Base-by-base conservation (phyloP, 2,888 invertebrate species). In the Apotomis turbidana region DNA sequence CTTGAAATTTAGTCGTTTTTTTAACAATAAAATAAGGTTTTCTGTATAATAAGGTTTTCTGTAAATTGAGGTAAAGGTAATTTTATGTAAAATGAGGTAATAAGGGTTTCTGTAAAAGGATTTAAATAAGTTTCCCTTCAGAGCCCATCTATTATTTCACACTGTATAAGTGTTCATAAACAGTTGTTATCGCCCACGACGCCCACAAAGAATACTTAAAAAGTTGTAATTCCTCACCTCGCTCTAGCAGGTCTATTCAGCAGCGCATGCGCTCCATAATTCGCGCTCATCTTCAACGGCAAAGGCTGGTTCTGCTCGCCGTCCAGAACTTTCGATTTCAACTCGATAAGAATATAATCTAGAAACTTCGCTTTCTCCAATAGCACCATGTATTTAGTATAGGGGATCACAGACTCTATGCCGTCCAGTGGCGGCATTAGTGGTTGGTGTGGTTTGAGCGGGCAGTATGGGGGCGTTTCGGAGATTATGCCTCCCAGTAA, bases 371-470 rank as follows among this genome's bases (percentile, higher is more conserved):
- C 87, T 77, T 92, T 84, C 79, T 92, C 93, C 76, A 89, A 76
- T 64, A 93, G 82, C 66, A 93, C 87, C 90, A 90, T 91, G 75
- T 93, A 93, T 76, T 93, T 93, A 4, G 89, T 83, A 77, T 91
- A 87, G 0, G 93, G 93, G 86, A 91, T 90, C 79, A 93, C 92
- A 81, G 93, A 92, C 84, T 93, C 92, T 61, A 93, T 93, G 73
- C 88, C 89, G 73, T 82, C 83, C 67, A 93, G 74, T 4, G 93
- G 90, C 55, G 85, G 85, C 0, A 85, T 85, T 57, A 93, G 77
- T 3, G 91, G 87, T 73, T 87, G 84, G n/a, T 88, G 85, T 0
- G 93, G 91, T 79, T 88, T 89, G 0, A 93, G 76, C 6, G 85
- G 79, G n/a, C 84, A 81, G 67, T 82, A 83, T 38, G 91, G 92